Percentiles rank a stretch among this genome's conserved stretches.
Conservation (phyloP, 2,888 invertebrate genomes). For the Falcaria lacertinaria region DNA sequence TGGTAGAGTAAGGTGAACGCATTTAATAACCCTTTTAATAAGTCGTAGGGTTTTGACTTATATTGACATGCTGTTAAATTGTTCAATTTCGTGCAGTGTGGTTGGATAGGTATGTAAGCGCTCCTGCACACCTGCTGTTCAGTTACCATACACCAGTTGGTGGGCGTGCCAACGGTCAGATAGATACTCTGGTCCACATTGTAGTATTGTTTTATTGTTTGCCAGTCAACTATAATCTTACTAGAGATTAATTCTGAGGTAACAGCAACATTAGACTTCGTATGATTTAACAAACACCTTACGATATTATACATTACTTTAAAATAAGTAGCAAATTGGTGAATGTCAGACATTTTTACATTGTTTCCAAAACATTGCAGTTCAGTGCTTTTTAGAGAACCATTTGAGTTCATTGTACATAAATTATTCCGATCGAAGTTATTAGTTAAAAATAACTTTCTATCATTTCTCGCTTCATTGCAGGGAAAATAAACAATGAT, state of each 20-base stretch:
- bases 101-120: neutral
- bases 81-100: neutral
- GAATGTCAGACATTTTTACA: neutral
- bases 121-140: neutral
- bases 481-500: neutral
- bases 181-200: neutral
- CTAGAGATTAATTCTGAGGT: neutral
- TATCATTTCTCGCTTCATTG: neutral
- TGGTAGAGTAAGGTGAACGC: neutral
- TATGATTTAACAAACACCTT: neutral
- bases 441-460: neutral
- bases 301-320: neutral
- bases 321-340: neutral
- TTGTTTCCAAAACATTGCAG: neutral
- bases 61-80: neutral
- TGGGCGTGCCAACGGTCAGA: neutral
- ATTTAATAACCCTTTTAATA: neutral
- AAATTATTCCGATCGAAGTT: neutral
- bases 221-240: neutral
- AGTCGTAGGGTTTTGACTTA: neutral
- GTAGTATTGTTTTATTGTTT: neutral
- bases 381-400: neutral
- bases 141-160: neutral
- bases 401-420: neutral
- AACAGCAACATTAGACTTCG: neutral